These are phyloP conservation scores for Dryadula phaetusa DNA, from an alignment of 2,888 invertebrate species.

Conservation along the genomic window DNA sequence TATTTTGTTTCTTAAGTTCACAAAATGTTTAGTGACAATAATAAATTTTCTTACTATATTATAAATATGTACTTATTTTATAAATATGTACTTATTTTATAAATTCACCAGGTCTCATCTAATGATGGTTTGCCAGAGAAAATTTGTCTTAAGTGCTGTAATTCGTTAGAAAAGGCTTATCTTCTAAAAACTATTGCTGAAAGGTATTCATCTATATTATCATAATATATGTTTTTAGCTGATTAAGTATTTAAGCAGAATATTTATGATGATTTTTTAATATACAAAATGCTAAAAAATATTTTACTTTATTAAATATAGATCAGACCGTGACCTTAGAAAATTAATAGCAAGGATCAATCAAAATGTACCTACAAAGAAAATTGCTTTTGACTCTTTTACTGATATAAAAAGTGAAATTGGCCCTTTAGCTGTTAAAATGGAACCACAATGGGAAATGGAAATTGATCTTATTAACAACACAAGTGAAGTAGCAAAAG, in stretches of 20 bases:
- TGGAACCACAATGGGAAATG: constrained; percentile 78
- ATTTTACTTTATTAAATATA: constrained; percentile 48
- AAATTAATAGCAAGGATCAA: constrained; percentile 60
- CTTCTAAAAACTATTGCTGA: constrained; percentile 79
- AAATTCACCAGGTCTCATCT: constrained; percentile 63
- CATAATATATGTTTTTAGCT: constrained; percentile 1
- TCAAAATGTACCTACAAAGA: constrained; percentile 67
- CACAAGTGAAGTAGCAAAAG: constrained; percentile 50
- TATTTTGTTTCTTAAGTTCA: neutral
- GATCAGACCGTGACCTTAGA: constrained; percentile 73
- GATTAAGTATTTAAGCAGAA: neutral
- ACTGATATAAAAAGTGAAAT: constrained; percentile 80
- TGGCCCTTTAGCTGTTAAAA: constrained; percentile 68
- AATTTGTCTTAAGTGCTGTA: constrained; percentile 76
- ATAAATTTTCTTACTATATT: too few relatives aligned
- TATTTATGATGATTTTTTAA: neutral
- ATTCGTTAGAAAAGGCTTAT: constrained; percentile 75
- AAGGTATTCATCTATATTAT: constrained; percentile 58
- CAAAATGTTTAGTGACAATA: neutral
- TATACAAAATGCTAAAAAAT: neutral
- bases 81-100: neutral
- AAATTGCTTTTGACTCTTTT: constrained; percentile 78
- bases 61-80: neutral
- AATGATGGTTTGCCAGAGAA: constrained; percentile 80
- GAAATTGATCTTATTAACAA: constrained; percentile 66